Evolutionary conservation across 2,888 invertebrate genomes (phyloP), one percentile per base, ranked within the genome.

Genomic region (Lamellibrachia columna): DNA sequence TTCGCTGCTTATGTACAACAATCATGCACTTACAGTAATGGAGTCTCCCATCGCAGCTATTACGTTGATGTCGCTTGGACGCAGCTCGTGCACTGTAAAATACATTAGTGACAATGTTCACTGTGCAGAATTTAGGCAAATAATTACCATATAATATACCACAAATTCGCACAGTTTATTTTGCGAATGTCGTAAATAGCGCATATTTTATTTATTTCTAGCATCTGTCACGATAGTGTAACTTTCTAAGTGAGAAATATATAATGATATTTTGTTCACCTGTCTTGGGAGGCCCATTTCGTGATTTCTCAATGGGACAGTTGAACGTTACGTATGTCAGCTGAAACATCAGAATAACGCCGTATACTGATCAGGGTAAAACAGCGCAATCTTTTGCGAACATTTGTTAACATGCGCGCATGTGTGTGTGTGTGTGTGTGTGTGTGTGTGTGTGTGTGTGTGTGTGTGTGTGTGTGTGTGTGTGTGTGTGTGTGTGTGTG

Each of bases 31-130:
- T 91, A 93, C 93, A 11, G 93, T 93, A 53, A 93, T 93, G 60
- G 93, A 93, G 92, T 93, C 93, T 91, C 93, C 93, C n/a, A 93
- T 40, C n/a, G 93, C 92, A 52, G 93, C 93, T n/a, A 93, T 91
- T 15, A 93, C 93, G n/a, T 93, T 92, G 58, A 93, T 92, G 90
- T 93, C 93, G 9, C 90, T 58, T 53, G 93, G 93, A 55, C 93
- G 90, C 28, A 93, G 92, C 58, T 92, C 40, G 90, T 93, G 93
- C 8, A 93, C 93, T 93, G 91, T 22, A 91, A 75, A 4, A 15
- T 22, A 6, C 75, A 75, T 15, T 75, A 22, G 22, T 22, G n/a
- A 6, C 6, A 75, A 15, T 75, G 22, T n/a, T 75, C 22, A 4
- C 15, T 22, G 15, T 75, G 75, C 75, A 75, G 6, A 75, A 75